Evolutionary conservation across 2,113 vertebrate genomes (phyloP).

Genomic region (Anarhynchus alexandrinus): DNA sequence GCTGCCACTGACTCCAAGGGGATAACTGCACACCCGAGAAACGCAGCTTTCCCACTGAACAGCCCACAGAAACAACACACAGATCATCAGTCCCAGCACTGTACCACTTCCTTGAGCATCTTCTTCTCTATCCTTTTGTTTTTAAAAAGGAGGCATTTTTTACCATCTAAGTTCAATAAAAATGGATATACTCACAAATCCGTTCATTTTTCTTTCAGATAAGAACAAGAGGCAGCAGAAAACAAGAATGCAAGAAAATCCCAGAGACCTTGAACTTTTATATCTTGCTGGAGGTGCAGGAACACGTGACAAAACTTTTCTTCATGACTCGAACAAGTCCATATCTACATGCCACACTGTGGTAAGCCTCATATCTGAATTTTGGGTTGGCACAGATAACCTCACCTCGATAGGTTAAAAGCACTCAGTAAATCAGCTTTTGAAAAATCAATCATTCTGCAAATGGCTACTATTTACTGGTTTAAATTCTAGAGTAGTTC

Average conservation of each 20-base stretch:
- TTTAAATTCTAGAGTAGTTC: neutral
- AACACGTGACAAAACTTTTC: conserved; percentile 33
- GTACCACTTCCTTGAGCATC: neutral
- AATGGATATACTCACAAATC: conserved; percentile 68
- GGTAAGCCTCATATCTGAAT: conserved; percentile 65
- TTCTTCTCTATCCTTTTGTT: neutral
- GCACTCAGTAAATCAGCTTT: conserved; percentile 30
- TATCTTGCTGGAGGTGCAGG: conserved; percentile 58
- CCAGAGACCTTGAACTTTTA: conserved; percentile 55
- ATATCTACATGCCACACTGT: conserved; percentile 52
- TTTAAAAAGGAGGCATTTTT: neutral
- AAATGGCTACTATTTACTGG: conserved; percentile 52
- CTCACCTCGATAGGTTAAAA: conserved; percentile 14
- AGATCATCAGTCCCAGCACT: neutral
- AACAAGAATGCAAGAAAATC: neutral
- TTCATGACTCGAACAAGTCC: neutral
- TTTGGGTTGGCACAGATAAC: conserved; percentile 45
- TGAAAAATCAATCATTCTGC: conserved; percentile 45
- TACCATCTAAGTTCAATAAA: neutral
- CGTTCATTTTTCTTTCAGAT: conserved; percentile 64
- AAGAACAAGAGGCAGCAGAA: conserved; percentile 1
- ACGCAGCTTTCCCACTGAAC: neutral
- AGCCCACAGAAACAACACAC: neutral
- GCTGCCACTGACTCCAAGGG: neutral
- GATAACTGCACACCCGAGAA: neutral